Evolutionary conservation across 2,113 vertebrate species (phyloP), one percentile per base, ranked within the genome.

Genomic region (Falcunculus frontatus): DNA sequence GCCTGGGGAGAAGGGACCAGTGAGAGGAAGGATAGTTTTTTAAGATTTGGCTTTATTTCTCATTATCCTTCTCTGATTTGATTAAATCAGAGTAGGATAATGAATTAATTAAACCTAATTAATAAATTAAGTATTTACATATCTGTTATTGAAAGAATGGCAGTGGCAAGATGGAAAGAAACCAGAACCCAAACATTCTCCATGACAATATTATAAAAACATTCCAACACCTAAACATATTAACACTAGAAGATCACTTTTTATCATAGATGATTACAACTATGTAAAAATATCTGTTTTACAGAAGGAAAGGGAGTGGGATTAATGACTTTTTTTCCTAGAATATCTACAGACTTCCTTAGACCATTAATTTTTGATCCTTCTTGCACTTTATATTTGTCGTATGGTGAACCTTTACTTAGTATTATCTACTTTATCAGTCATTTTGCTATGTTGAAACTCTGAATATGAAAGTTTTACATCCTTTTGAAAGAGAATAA

Each of bases 401-500:
- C 26, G 29, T 50, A 50, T 6, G 2, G 37, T 47, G 27, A 17
- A 68, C 55, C 11, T 81, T 84, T 87, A 52, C 53, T 75, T 62
- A 77, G 18, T 60, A 27, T 88, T 82, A 68, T 57, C 64, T 67
- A 42, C 26, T 90, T 89, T 73, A 59, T 52, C 41, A 63, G 14
- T 42, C 25, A 63, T 89, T 95, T 87, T 81, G 22, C 49, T 86
- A 4, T 52, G 46, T 44, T 87, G 47, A 91, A 96, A 74, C 69
- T 67, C 49, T 62, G 67, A 77, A 85, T 78, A 67, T 59, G 84
- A 53, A 93, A 89, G 35, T 59, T 91, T 85, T 73, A 59, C 26
- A 69, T 44, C 37, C 9, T 84, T 91, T 81, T 60, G 49, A 88
- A 83, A 89, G 41, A 79, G 60, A 84, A 87, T 90, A 94, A 94